Conservation (phyloP, 2,888 invertebrate species). For the Panorpa germanica region DNA sequence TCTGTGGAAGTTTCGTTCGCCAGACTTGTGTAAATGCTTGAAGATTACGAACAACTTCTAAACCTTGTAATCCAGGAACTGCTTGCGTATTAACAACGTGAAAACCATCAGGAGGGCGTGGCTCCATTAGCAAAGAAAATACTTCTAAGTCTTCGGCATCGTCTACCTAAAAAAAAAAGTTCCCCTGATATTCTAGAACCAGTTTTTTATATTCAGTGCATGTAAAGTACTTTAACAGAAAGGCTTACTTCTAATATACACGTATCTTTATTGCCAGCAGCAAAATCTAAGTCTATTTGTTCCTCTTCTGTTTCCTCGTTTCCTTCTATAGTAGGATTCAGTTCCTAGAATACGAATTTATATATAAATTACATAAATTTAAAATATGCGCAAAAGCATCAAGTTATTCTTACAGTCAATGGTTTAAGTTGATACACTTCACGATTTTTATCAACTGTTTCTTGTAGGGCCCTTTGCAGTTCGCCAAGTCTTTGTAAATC, state of each 20-base stretch:
- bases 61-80: slow-evolving; percentile 49
- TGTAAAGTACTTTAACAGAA: slow-evolving; percentile 3
- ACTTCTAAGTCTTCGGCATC: slow-evolving; percentile 68
- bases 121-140: slow-evolving; percentile 52
- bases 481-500: slow-evolving; percentile 43
- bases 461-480: slow-evolving; percentile 46
- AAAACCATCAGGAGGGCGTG: slow-evolving; percentile 54
- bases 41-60: slow-evolving; percentile 45
- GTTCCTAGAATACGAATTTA: slow-evolving; percentile 10
- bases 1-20: slow-evolving; percentile 36
- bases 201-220: too few relatives aligned
- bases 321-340: slow-evolving; percentile 39
- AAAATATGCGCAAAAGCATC: slow-evolving; percentile 6
- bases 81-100: slow-evolving; percentile 61
- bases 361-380: not conserved
- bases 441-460: slow-evolving; percentile 49
- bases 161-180: slow-evolving; percentile 35
- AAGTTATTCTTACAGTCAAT: slow-evolving; percentile 17
- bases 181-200: too few relatives aligned
- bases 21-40: slow-evolving; percentile 80
- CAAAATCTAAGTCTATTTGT: slow-evolving; percentile 45
- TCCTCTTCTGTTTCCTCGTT: slow-evolving; percentile 43
- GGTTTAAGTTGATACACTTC: slow-evolving; percentile 45
- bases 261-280: slow-evolving; percentile 57
- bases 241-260: slow-evolving; percentile 50